Conservation (phyloP, 2,797 vertebrate genomes). For the Anguilla megastoma region DNA sequence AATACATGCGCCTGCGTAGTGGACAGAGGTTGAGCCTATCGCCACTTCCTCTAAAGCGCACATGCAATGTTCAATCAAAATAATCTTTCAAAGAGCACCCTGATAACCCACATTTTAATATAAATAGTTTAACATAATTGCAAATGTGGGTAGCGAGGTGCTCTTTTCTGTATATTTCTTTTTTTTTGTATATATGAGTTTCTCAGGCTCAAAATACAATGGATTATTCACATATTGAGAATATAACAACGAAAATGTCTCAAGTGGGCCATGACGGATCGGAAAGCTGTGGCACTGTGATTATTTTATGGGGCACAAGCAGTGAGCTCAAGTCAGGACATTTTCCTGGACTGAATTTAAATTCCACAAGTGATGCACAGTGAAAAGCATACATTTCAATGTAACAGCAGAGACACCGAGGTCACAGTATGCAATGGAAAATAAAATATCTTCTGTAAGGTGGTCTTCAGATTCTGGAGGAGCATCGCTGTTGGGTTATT, state of each 20-base stretch:
- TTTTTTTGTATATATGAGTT: no score
- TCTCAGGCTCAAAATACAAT: not conserved
- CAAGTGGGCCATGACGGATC: not conserved
- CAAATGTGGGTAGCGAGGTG: no score
- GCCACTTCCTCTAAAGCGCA: not conserved
- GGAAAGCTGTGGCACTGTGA: not conserved
- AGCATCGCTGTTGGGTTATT: not conserved
- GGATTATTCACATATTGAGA: not conserved
- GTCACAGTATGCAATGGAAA: not conserved
- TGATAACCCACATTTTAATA: no score
- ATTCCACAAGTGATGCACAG: not conserved
- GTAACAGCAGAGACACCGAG: not conserved
- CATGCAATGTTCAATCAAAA: not conserved
- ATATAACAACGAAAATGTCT: not conserved
- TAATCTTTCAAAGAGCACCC: not conserved
- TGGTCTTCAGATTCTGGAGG: no score
- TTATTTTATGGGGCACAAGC: no score
- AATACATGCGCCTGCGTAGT: not conserved
- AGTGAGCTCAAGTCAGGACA: no score
- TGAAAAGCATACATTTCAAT: not conserved
- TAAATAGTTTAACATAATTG: no score
- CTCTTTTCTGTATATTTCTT: no score
- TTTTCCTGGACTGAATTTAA: not conserved
- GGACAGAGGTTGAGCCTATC: not conserved
- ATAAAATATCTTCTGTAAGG: not conserved